Percentiles rank a stretch among this genome's conserved stretches.
These are phyloP conservation scores for Lucilia cuprina DNA, from an alignment of 1,140 invertebrate genomes.

Conservation along the genomic window DNA sequence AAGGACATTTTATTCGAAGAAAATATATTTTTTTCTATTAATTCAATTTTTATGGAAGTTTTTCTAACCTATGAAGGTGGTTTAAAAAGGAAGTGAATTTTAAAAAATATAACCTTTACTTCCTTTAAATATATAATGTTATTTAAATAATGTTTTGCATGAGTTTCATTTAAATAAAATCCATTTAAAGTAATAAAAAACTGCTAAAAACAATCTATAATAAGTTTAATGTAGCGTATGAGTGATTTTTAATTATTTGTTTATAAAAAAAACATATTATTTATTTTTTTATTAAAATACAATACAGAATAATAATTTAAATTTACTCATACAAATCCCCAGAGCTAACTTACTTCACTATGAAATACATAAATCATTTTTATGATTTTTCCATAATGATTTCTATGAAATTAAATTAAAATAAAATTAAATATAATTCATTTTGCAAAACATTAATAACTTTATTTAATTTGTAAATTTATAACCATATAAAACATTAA, in stretches of 20 bases:
- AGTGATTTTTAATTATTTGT: slow-evolving; percentile 4
- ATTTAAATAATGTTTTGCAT: too few relatives aligned
- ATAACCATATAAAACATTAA: not conserved
- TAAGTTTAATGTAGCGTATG: not conserved
- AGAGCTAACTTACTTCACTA: not conserved
- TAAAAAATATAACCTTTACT: too few relatives aligned
- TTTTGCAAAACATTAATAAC: slow-evolving; percentile 14
- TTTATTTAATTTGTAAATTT: slow-evolving; percentile 9
- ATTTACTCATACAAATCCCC: not conserved
- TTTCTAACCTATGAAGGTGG: too few relatives aligned
- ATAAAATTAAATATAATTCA: slow-evolving; percentile 14
- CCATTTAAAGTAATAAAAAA: too few relatives aligned
- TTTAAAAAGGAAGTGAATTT: too few relatives aligned
- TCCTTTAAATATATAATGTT: too few relatives aligned
- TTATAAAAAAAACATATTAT: not conserved
- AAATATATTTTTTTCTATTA: too few relatives aligned
- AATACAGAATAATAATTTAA: not conserved
- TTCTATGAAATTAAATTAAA: not conserved
- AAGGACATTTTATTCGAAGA: too few relatives aligned
- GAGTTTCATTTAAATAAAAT: too few relatives aligned
- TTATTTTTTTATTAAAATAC: not conserved
- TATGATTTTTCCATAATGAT: not conserved
- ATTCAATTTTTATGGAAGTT: too few relatives aligned
- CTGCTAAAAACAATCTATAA: not conserved
- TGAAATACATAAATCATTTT: not conserved